Evolutionary conservation across 2,797 vertebrate genomes (phyloP), one percentile per base, ranked within the genome.

Genomic region (Sebastiscus albofasciatus): DNA sequence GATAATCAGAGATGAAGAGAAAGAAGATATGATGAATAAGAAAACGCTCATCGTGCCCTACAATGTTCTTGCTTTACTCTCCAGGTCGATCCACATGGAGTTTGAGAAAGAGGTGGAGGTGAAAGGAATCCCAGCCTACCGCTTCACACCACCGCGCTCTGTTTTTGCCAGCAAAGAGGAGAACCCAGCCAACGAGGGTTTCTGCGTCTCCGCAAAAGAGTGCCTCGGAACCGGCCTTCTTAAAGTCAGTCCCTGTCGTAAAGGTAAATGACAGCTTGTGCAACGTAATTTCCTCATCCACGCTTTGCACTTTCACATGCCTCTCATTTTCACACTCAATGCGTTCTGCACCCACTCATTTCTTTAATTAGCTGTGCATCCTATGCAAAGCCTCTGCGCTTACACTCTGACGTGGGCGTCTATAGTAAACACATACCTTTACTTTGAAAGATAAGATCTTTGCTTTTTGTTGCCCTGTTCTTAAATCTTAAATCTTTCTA

Each of bases 51-150:
- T 36, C n/a, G 6, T 27, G 9, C 16, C 10, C 42, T 27, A 5
- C 14, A 4, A 33, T 13, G 39, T 71, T 42, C 31, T 67, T 46
- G 5, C 14, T 86, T 67, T 64, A 2, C 75, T 27, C 42, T 39
- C 10, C 87, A 97, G 96, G 92, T 94, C 96, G 0, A 96, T 97
- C 87, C 88, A 96, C 90, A 94, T 96, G 95, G 92, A 93, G 39
- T 96, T 95, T 83, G 95, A 96, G 80, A 96, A 97, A 74, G 96
- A 97, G 0, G 94, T 97, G 2, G 82, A 84, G 60, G 95, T 97
- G 46, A 96, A 95, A 72, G 96, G 96, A 11, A 94, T 97, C 87
- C 94, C 92, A 0, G 96, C 96, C 0, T 97, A 95, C 56, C 95
- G 96, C 59, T 97, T 96, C 88, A 95, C 96, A 0, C 95, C 96